Conservation (phyloP, 2,888 invertebrate genomes). For the Eristalinus aeneus region DNA sequence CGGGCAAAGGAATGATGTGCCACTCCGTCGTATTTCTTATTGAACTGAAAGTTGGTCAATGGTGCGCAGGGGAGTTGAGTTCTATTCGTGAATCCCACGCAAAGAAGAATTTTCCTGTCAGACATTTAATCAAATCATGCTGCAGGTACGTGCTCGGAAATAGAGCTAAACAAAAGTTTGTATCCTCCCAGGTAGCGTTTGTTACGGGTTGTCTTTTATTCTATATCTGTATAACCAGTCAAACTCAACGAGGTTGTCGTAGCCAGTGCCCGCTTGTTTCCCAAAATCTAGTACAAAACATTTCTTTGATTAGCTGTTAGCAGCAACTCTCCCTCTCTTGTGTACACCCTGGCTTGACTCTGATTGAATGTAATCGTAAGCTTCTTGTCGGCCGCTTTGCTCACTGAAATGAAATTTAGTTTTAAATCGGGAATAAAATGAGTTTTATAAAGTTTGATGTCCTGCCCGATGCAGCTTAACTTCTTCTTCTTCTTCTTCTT, state of each 20-base stretch:
- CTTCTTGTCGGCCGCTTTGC: slow-evolving; percentile 7
- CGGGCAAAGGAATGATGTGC: neutral
- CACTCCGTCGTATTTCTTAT: neutral
- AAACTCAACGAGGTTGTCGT: no score
- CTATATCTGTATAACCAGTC: no score
- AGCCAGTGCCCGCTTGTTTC: neutral
- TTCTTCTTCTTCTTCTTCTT: no score
- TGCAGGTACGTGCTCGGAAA: no score
- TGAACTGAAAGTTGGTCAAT: neutral
- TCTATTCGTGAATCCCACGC: neutral
- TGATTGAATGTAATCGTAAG: neutral
- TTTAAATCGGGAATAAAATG: neutral
- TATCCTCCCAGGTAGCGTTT: no score
- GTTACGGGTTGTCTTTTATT: no score
- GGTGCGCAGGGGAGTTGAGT: neutral
- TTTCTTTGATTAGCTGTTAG: neutral
- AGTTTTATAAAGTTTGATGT: slow-evolving; percentile 30
- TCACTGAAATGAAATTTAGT: slow-evolving; percentile 28
- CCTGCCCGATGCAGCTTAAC: slow-evolving; percentile 12
- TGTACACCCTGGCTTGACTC: neutral
- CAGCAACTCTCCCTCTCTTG: neutral
- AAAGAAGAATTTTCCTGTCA: neutral
- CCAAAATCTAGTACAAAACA: neutral
- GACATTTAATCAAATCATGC: no score
- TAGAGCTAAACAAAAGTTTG: no score